Evolutionary conservation across 2,888 invertebrate genomes (phyloP), one percentile per base, ranked within the genome.

Genomic region (Temnothorax rugatulus): DNA sequence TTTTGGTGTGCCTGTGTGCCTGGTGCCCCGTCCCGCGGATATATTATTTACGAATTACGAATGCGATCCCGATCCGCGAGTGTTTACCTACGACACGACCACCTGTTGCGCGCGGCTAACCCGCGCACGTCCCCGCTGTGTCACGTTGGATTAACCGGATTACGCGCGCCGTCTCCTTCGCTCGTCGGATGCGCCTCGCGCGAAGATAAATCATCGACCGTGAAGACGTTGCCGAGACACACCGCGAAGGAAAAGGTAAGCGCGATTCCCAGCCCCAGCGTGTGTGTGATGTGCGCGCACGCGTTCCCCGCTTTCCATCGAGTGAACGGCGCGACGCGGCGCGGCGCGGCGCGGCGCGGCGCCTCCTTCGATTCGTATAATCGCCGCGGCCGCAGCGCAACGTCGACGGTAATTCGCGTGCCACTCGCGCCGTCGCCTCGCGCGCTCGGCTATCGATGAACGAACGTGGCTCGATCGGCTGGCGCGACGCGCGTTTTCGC

Each of bases 131-230:
- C 61, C 59, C 34, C 75, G 74, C 64, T 90, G 91, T 92, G 91
- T 90, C 88, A 88, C 87, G 88, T 92, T 93, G 93, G 93, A 93
- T 93, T 93, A 93, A 89, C 91, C 88, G 89, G 91, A 92, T 91
- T 92, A 92, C 86, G 84, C 84, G 85, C 83, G 75, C 73, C 84
- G 69, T 69, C 34, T 34, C 21, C 25, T 38, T 38, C 82, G 89
- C n/a, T 3, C n/a, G n/a, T n/a, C n/a, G 52, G 52, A 88, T 86
- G 84, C 81, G 61, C 82, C 68, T 71, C 81, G 25, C 54, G 52
- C 25, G 50, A 44, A 83, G 74, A 86, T 88, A 88, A 88, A 84
- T 88, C 74, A 84, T 29, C 81, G 59, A 66, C 47, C 59, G 59
- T 47, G 59, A 68, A 83, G 74, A 75, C 77, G 50, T 52, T 21